Conservation (phyloP, 2,888 invertebrate genomes). For the Oeneis ivallda region DNA sequence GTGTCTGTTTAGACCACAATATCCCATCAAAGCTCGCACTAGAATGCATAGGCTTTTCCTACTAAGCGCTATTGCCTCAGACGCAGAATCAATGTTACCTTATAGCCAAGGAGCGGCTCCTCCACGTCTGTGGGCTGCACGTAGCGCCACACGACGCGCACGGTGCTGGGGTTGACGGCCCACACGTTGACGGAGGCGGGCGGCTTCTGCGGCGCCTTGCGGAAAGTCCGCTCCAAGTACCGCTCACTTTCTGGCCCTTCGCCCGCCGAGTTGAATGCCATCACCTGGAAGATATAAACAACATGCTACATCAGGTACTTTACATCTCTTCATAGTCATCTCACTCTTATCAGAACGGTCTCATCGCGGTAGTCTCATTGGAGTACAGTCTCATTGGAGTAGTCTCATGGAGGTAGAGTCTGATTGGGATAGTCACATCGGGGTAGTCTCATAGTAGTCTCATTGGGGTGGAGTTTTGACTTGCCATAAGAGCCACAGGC, state of each 20-base stretch:
- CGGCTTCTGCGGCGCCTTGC: conserved; percentile 96
- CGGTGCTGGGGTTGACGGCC: conserved; percentile 92
- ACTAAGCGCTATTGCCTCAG: too few relatives aligned
- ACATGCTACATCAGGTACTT: not conserved
- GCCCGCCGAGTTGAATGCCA: conserved; percentile 98
- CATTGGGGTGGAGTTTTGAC: too few relatives aligned
- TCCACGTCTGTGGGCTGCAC: conserved; percentile 94
- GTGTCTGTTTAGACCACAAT: too few relatives aligned
- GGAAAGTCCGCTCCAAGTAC: conserved; percentile 91
- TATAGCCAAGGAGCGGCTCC: conserved; percentile 96
- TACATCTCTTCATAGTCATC: too few relatives aligned
- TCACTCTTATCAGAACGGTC: too few relatives aligned
- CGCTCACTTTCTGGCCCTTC: conserved; percentile 97
- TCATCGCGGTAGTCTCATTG: too few relatives aligned
- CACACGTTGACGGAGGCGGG: conserved; percentile 94
- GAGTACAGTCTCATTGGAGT: too few relatives aligned
- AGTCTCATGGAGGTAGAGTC: too few relatives aligned
- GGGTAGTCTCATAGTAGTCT: too few relatives aligned
- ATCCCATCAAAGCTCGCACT: too few relatives aligned
- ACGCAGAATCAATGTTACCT: conserved; percentile 83
- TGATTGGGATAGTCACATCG: too few relatives aligned
- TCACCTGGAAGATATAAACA: conserved; percentile 72
- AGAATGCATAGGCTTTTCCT: too few relatives aligned
- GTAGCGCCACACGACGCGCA: conserved; percentile 95
- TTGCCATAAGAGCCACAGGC: not conserved